phyloP scores from a whole-genome alignment of 1,140 invertebrate species.

The Brachystomella parvula region DNA sequence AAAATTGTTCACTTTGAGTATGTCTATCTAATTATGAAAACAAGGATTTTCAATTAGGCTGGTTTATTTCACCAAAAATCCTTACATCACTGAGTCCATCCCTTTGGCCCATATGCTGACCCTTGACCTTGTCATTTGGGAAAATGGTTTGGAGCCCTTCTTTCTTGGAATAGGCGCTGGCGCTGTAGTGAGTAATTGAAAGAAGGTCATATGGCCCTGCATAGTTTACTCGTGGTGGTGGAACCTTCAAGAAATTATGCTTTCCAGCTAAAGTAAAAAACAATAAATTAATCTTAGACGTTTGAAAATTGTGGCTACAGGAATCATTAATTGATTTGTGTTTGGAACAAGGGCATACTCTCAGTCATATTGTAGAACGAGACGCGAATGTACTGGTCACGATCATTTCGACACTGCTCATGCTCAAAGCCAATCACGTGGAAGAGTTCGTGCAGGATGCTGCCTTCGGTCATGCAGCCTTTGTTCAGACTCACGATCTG shows the following conservation, averaged over 20 bases:
- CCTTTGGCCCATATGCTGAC: background rate
- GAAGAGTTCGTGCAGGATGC: background rate
- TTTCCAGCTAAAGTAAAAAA: background rate
- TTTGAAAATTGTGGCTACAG: background rate
- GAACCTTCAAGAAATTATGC: background rate
- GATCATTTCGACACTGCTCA: slow-evolving; percentile 5
- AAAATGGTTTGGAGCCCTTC: background rate
- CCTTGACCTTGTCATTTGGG: background rate
- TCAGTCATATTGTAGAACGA: background rate
- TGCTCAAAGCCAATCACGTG: background rate
- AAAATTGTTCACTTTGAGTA: background rate
- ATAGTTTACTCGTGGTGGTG: background rate
- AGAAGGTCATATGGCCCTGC: background rate
- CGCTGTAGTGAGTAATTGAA: background rate
- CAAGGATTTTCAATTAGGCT: too few relatives aligned
- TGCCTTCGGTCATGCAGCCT: background rate
- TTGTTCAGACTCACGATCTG: background rate
- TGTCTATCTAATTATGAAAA: slow-evolving; percentile 1
- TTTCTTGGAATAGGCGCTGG: background rate
- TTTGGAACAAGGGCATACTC: background rate
- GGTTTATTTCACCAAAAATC: too few relatives aligned
- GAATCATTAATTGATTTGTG: background rate
- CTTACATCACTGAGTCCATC: background rate
- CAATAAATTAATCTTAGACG: too few relatives aligned
- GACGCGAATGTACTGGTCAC: background rate